Base-by-base conservation (phyloP, 2,888 invertebrate genomes). In the Nyleta sp. region DNA sequence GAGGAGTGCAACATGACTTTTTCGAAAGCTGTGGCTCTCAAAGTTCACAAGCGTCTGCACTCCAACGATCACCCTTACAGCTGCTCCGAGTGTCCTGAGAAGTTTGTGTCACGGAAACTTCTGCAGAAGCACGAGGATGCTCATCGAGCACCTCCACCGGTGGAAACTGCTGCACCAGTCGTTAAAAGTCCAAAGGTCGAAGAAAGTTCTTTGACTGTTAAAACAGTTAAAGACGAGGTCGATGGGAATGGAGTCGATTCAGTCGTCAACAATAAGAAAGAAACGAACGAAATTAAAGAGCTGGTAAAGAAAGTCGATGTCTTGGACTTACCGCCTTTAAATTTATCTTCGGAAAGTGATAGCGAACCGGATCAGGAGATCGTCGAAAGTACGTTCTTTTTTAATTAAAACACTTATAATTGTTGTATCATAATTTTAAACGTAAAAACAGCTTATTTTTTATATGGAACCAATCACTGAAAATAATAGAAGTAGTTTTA, bases 1-100 rank as follows among this genome's bases (percentile, higher is more conserved):
- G 97, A 97, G 82, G 95, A 96, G 86, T 97, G 97, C 88, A 94
- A 93, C 86, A 91, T 94, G 40, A 94, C 93, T 77, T 96, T 97
- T 86, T 93, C 95, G 2, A 94, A 92, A 85, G 96, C 97, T 6
- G 95, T 96, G 42, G 94, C 94, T 44, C 91, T 97, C 7, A 96
- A 95, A 90, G 97, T 97, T 7, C 97, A 97, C 89, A 96, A 95
- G 90, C 92, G 97, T 78, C 91, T 96, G 82, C 97, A 97, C 87
- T 91, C 92, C 1, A 93, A 93, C 35, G 95, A 96, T 82, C 92
- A 90, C 80, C 95, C 96, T 0, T 95, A 96, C 89, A 88, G 91
- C 8, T 97, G 97, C 86, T 92, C 91, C 18, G 95, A 95, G 87
- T 97, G 97, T 87, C 91, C 92, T 6, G 95, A 96, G 84, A 94